Base-by-base conservation (phyloP, 2,797 vertebrate species). In the Sebastes trivittatus region DNA sequence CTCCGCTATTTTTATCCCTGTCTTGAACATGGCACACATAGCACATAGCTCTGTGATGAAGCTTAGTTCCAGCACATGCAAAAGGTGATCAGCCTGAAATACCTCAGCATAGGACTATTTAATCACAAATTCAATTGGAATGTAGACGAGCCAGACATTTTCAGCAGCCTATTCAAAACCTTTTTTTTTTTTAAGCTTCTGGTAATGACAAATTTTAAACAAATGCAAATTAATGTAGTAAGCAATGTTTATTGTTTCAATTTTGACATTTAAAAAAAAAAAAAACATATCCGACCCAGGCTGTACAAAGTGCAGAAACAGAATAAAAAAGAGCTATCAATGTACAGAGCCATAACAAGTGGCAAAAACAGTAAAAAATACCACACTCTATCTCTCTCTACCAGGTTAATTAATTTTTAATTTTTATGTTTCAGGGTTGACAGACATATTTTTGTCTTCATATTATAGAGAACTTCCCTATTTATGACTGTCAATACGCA, bases 1-100 rank as follows among this genome's bases (percentile, higher is more conserved):
- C 55, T 82, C 30, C 34, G 54, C 69, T 77, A 66, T 79, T 76
- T 75, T 54, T 52, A 54, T 67, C 59, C 23, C 13, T 49, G 0
- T 84, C 64, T 75, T 10, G 63, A 78, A 59, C 36, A 63, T 62
- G 25, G 14, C 38, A 30, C 36, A 64, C 64, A 62, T 23, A 23
- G 34, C n/a, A 36, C 34, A 38, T 52, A 64, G 22, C 46, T n/a
- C 20, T 59, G 69, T 65, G 13, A 68, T 58, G 11, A 34, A 71
- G 14, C 9, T n/a, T 5, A 1, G 14, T 69, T 66, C 63, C 27
- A 27, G 0, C 30, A 23, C 4, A 71, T n/a, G 4, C 16, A 42
- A 61, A 20, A 23, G 13, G 25, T 36, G 27, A 29, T 59, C 20
- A 30, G 18, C 20, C 23, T 60, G n/a, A 7, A 64, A 55, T 61